These are phyloP conservation scores for Panthera tigris DNA, from an alignment of 2,113 vertebrate genomes.

Conservation along the genomic window DNA sequence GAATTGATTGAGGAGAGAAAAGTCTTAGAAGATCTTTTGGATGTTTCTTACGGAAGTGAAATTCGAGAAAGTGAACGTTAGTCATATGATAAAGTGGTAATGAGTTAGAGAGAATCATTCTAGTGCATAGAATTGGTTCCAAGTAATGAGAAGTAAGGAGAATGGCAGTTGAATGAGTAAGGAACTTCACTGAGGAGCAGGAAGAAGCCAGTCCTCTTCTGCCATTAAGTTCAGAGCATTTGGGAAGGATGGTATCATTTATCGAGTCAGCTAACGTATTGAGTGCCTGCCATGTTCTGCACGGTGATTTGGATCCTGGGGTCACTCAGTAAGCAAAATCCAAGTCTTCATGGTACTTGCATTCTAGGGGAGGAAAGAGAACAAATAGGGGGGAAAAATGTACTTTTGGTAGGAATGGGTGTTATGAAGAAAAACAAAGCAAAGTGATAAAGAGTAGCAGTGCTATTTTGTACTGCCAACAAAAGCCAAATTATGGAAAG, in stretches of 20 bases:
- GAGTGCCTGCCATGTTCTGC: neutral
- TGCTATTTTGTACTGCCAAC: neutral
- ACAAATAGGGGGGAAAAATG: neutral
- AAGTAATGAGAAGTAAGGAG: neutral
- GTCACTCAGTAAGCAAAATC: neutral
- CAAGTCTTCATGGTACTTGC: neutral
- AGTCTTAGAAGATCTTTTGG: neutral
- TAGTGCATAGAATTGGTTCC: neutral
- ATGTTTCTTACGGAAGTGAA: neutral
- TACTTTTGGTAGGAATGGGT: neutral
- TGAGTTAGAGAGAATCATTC: neutral
- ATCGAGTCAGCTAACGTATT: neutral
- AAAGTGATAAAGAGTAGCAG: neutral
- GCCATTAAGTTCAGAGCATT: neutral
- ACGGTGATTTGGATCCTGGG: neutral
- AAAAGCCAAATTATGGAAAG: too few species aligned
- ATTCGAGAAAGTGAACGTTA: neutral
- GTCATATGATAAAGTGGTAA: neutral
- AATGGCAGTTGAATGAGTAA: neutral
- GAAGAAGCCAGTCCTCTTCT: neutral
- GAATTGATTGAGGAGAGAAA: neutral
- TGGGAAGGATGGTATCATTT: neutral
- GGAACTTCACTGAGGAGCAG: neutral
- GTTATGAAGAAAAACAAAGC: neutral
- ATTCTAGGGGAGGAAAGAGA: neutral